These are phyloP conservation scores for Crotalus viridis DNA, from an alignment of 2,113 vertebrate genomes.

Conservation along the genomic window DNA sequence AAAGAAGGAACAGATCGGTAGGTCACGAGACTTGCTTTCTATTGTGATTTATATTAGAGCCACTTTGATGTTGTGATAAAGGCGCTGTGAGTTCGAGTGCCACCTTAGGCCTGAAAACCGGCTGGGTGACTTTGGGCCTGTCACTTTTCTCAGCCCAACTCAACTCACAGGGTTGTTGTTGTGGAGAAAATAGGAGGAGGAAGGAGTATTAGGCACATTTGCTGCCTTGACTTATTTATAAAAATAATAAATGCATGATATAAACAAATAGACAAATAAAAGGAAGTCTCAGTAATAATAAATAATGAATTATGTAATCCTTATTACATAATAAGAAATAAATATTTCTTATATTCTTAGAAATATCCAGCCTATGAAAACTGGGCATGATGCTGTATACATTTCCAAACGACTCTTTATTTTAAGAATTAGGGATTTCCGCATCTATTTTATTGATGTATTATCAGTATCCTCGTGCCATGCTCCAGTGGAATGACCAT, in stretches of 20 bases:
- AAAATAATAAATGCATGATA: not conserved
- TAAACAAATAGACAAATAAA: not conserved
- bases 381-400: not conserved
- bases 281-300: not conserved
- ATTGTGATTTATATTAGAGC: not conserved
- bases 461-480: not conserved
- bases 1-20: not conserved
- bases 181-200: not conserved
- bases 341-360: not conserved
- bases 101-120: not conserved
- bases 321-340: not conserved
- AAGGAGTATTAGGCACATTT: not conserved
- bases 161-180: not conserved
- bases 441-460: not conserved
- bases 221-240: not conserved
- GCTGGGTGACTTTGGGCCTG: not conserved
- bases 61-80: not conserved
- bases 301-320: not conserved
- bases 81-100: not conserved
- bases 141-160: not conserved
- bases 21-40: not conserved
- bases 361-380: not conserved
- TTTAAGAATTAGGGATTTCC: not conserved
- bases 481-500: not conserved
- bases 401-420: not conserved